These are phyloP conservation scores for Larimichthys crocea DNA, from an alignment of 2,113 vertebrate species.

Conservation along the genomic window DNA sequence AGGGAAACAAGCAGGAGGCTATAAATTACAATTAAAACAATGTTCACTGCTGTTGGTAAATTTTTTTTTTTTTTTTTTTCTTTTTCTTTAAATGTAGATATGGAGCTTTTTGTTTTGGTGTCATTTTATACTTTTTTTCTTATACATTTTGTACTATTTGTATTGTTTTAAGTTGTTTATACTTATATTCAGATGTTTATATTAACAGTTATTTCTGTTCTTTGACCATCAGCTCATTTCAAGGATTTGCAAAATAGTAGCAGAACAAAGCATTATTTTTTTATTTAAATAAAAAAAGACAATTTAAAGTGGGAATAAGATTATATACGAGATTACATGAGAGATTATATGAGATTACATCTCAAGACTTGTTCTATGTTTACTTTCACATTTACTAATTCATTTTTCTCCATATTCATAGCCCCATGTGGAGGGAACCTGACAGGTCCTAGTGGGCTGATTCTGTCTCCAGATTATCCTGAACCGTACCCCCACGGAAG, in stretches of 20 bases:
- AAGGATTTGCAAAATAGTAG: neutral
- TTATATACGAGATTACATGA: too few relatives aligned
- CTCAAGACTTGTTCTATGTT: neutral
- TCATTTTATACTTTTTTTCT: too few relatives aligned
- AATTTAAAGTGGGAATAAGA: neutral
- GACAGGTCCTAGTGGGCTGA: constrained; percentile 92
- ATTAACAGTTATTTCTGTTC: neutral
- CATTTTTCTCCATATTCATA: constrained; percentile 57
- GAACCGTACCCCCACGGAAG: constrained; percentile 95
- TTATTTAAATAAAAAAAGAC: neutral
- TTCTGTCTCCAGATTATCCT: constrained; percentile 95
- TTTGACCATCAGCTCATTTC: neutral
- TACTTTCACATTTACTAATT: neutral
- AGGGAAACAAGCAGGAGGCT: neutral
- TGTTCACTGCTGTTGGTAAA: neutral
- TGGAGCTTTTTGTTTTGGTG: neutral
- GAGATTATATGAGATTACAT: too few relatives aligned
- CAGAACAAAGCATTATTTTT: neutral
- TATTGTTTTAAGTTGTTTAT: too few relatives aligned
- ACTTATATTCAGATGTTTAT: neutral
- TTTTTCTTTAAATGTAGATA: neutral
- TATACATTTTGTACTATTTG: too few relatives aligned
- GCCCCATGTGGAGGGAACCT: constrained; percentile 96
- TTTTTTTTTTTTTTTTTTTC: neutral
- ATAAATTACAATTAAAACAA: neutral